A percentile compares a stretch with the other conserved stretches of the same genome.
These are phyloP conservation scores for Eurytoma adleriae DNA, from an alignment of 2,888 invertebrate genomes.

Conservation along the genomic window DNA sequence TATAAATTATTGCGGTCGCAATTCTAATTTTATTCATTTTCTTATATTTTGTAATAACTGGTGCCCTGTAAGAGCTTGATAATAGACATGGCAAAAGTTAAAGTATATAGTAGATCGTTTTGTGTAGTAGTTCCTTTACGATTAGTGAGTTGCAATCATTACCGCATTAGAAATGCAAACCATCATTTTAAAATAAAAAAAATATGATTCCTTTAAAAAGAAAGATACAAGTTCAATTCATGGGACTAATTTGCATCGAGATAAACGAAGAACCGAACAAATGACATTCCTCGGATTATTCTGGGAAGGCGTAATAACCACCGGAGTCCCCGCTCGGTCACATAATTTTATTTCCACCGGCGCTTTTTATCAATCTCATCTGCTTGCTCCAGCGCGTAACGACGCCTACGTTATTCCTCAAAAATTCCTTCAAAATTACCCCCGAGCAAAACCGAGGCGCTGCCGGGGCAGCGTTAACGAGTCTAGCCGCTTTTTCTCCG, in stretches of 20 bases:
- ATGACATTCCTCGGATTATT: not conserved
- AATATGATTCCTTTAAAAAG: too few species aligned
- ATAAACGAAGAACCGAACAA: not conserved
- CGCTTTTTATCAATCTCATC: not conserved
- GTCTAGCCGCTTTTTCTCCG: not conserved
- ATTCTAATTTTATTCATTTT: too few species aligned
- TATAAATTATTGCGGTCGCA: too few species aligned
- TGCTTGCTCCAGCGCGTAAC: not conserved
- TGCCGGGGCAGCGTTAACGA: conserved; percentile 21
- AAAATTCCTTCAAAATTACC: conserved; percentile 42
- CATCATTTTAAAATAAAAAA: too few species aligned
- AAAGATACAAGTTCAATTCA: not conserved
- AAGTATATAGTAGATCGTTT: too few species aligned
- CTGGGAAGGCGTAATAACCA: conserved; percentile 2
- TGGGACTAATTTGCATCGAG: not conserved
- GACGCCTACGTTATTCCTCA: conserved; percentile 19
- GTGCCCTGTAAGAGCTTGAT: too few species aligned
- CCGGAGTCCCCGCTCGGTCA: not conserved
- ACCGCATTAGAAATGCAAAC: too few species aligned
- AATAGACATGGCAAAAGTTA: too few species aligned
- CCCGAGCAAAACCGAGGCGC: conserved; percentile 24
- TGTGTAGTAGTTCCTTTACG: too few species aligned
- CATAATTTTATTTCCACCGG: not conserved
- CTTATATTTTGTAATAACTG: too few species aligned
- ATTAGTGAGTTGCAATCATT: too few species aligned